Evolutionary conservation across 2,113 vertebrate species (phyloP), one percentile per base, ranked within the genome.

Genomic region (Odontophorus gujanensis): DNA sequence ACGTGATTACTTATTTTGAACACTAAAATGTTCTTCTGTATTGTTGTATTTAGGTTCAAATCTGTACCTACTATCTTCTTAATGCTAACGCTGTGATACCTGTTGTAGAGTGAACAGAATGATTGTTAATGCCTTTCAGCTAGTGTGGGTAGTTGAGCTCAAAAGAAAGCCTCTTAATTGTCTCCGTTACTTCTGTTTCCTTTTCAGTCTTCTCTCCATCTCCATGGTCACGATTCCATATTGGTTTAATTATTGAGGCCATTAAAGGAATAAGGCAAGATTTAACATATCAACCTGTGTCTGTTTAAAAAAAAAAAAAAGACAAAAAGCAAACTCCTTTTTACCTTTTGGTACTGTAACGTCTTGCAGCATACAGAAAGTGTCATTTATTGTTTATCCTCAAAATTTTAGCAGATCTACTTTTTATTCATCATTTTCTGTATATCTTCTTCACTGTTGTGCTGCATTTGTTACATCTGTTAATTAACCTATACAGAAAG

Each of bases 1-100:
- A 92, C 89, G 82, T 83, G 51, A 42, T 78, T 45, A 16, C 51
- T 88, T 78, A 40, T 21, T 84, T 75, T 68, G 57, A 90, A 75
- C 32, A 28, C 76, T 81, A 65, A 85, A 90, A 72, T 58, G 34
- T 48, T 71, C 51, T 78, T 92, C 13, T 3, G 18, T 78, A 40
- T 50, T 87, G 48, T 21, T 73, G 19, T 68, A 62, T 90, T 47
- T 59, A 55, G 45, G 15, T 82, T 53, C 30, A 58, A n/a, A 43
- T 66, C 48, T 24, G 5, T 34, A 67, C 32, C 42, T 42, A 14
- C 20, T 9, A 45, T 26, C 18, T 34, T 67, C 85, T 90, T 79
- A 80, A 11, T 28, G 21, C 76, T 76, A 51, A 9, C 26, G 57
- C 24, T 45, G 18, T 59, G 19, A 77, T 82, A 18, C 40, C 73